Conservation (phyloP, 2,113 vertebrate species). For the Lamprologus ornatipinnis region DNA sequence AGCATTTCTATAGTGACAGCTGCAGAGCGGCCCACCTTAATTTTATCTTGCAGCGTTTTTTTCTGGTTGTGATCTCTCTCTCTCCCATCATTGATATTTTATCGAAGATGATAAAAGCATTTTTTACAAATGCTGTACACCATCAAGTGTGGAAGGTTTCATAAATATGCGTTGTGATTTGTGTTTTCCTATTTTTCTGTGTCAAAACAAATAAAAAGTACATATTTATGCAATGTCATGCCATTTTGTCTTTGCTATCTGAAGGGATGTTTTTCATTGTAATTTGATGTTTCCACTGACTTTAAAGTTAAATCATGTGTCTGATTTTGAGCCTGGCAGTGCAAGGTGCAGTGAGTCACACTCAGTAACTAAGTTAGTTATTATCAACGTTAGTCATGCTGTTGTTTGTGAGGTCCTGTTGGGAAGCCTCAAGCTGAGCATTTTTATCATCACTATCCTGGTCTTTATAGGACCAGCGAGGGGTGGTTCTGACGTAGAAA, state of each 20-base stretch:
- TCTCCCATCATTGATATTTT: not conserved
- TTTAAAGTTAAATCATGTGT: not conserved
- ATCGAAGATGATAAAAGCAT: not conserved
- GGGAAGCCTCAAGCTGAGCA: not conserved
- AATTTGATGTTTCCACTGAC: not conserved
- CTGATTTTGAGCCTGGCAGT: not conserved
- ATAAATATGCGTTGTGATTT: not conserved
- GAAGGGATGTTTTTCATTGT: not conserved
- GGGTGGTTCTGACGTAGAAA: not conserved
- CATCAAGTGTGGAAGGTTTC: not conserved
- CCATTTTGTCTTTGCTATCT: not conserved
- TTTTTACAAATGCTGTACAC: not conserved
- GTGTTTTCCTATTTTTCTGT: not conserved
- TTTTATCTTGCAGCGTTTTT: not conserved
- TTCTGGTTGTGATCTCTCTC: not conserved
- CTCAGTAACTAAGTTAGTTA: not conserved
- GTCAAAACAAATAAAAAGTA: not conserved
- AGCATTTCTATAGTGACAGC: not conserved
- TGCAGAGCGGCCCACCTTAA: fast-evolving
- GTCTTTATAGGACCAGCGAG: not conserved
- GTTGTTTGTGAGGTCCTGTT: not conserved
- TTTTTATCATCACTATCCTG: not conserved
- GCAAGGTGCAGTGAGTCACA: not conserved
- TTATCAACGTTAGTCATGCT: not conserved
- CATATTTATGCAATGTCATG: not conserved